These are phyloP conservation scores for Champsocephalus esox DNA, from an alignment of 2,797 vertebrate genomes.

Conservation along the genomic window DNA sequence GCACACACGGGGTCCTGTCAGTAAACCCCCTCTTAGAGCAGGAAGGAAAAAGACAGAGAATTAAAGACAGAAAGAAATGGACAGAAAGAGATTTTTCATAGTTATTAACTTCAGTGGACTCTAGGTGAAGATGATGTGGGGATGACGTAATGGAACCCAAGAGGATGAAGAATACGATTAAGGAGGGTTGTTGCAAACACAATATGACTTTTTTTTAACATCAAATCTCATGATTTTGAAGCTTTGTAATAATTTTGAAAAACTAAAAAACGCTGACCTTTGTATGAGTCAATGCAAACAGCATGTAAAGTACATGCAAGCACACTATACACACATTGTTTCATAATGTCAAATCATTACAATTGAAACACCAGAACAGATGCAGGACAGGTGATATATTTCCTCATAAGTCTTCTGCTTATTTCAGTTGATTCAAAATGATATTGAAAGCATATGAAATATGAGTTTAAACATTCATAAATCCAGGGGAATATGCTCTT, in stretches of 20 bases:
- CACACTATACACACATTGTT: background rate
- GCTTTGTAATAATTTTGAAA: background rate
- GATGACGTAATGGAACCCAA: background rate
- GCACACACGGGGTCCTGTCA: conserved; percentile 68
- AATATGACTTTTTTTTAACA: background rate
- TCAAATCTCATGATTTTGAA: background rate
- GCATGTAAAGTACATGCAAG: background rate
- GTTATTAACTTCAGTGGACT: conserved; percentile 65
- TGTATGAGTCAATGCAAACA: background rate
- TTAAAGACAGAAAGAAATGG: conserved; percentile 34
- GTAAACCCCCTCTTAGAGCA: conserved; percentile 64
- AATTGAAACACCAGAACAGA: conserved; percentile 15
- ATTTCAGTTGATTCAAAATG: conserved; percentile 8
- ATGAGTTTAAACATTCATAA: background rate
- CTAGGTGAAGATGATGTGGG: conserved; percentile 40
- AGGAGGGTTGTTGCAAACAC: conserved; percentile 6
- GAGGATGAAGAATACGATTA: conserved; percentile 10
- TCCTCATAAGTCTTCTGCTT: background rate
- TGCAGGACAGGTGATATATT: background rate
- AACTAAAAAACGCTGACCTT: background rate
- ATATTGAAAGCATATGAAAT: background rate
- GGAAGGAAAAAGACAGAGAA: conserved; percentile 51
- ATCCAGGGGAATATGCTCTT: background rate
- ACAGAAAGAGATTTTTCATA: conserved; percentile 56
- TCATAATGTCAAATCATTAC: background rate